Evolutionary conservation across 1,140 invertebrate genomes (phyloP).

Genomic region (Calliphora vicina): DNA sequence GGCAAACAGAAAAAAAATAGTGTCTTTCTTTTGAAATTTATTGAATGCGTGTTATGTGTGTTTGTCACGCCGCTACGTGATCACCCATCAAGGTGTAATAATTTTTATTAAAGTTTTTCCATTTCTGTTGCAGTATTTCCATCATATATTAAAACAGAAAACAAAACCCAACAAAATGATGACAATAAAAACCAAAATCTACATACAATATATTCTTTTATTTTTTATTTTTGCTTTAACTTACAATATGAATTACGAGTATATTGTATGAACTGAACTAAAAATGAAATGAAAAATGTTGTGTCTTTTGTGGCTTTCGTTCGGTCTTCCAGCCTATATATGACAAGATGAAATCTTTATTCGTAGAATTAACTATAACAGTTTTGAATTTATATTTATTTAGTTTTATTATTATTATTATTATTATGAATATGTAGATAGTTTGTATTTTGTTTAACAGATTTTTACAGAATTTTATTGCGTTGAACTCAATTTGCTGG

Average conservation of each 20-base stretch:
- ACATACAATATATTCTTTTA: neutral
- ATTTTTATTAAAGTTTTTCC: slow-evolving; percentile 40
- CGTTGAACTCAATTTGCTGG: neutral
- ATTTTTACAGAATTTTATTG: neutral
- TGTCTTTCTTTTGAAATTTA: slow-evolving; percentile 37
- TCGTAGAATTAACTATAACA: neutral
- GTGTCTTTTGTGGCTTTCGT: neutral
- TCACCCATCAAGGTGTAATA: slow-evolving; percentile 43
- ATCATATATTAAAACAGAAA: neutral
- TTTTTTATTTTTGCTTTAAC: too few relatives aligned
- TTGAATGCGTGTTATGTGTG: slow-evolving; percentile 40
- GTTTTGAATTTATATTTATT: neutral
- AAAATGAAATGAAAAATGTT: neutral
- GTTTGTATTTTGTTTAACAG: neutral
- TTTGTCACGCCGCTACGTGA: slow-evolving; percentile 42
- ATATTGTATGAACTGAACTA: neutral
- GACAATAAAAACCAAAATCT: neutral
- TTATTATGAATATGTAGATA: too few relatives aligned
- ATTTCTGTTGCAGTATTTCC: neutral
- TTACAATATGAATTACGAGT: neutral
- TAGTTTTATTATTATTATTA: neutral
- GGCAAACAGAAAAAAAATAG: neutral
- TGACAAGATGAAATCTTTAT: slow-evolving; percentile 9
- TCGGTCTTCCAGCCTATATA: neutral
- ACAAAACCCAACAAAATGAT: neutral